A percentile compares a stretch with the other conserved stretches of the same genome.
Evolutionary conservation across 1,140 invertebrate species (phyloP).

Genomic region (roundworm (Caenorhabditis elegans)): DNA sequence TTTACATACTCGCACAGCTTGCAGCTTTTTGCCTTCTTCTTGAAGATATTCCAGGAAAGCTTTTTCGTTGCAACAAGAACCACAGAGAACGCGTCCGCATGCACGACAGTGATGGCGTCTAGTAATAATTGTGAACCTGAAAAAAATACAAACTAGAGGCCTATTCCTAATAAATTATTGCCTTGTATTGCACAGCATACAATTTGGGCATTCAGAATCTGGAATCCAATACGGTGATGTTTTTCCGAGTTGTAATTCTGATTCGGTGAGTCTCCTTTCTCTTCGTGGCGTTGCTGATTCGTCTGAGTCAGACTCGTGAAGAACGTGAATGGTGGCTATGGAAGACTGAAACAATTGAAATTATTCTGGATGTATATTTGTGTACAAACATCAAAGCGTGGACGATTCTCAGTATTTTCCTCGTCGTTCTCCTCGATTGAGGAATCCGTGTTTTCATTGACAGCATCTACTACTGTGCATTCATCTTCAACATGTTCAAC

Average conservation of each 20-base stretch:
- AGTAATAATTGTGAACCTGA: conserved; percentile 22
- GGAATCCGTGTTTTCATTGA: not conserved
- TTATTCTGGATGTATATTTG: not conserved
- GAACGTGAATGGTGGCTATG: conserved; percentile 35
- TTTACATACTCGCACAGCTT: conserved; percentile 10
- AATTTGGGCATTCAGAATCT: conserved; percentile 21
- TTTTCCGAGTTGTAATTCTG: conserved; percentile 35
- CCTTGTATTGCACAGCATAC: conserved; percentile 35
- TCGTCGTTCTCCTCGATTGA: not conserved
- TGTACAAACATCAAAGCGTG: not conserved
- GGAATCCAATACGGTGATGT: conserved; percentile 39
- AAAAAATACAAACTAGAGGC: not conserved
- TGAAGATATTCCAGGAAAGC: conserved; percentile 30
- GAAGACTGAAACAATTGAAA: conserved; percentile 20
- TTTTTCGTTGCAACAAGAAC: conserved; percentile 18
- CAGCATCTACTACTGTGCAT: not conserved
- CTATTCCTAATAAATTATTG: too few relatives aligned
- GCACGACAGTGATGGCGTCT: conserved; percentile 39
- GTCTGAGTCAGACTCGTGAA: conserved; percentile 10
- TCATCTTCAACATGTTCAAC: not conserved
- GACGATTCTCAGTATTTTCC: not conserved
- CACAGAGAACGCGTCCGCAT: conserved; percentile 37
- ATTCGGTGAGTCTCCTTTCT: conserved; percentile 29
- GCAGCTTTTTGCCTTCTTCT: conserved; percentile 19
- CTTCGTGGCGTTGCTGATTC: not conserved